Percentiles rank a stretch among this genome's conserved stretches.
Evolutionary conservation across 2,797 vertebrate species (phyloP).

Genomic region (Thaleichthys pacificus): DNA sequence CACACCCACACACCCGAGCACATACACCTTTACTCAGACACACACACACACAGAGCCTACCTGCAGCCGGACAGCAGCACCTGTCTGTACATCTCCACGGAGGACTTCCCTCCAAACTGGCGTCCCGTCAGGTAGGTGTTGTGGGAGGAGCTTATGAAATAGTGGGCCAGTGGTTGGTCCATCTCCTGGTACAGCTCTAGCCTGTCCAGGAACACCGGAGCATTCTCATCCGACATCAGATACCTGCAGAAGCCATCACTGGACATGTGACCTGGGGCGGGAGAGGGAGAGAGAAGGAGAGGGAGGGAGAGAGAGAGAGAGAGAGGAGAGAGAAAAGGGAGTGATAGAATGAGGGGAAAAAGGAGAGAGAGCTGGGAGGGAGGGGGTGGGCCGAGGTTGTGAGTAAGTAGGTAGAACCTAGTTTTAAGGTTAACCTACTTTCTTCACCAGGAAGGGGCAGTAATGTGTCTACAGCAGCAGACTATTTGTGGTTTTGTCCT

Average conservation of each 20-base stretch:
- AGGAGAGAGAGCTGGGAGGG: not conserved
- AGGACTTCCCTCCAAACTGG: conserved; percentile 97
- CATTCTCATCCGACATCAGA: conserved; percentile 98
- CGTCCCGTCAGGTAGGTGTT: conserved; percentile 96
- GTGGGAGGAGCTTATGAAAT: conserved; percentile 98
- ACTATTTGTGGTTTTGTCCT: not conserved
- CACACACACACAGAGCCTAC: conserved; percentile 56
- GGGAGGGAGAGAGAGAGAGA: not conserved
- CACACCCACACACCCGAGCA: not conserved
- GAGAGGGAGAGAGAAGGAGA: not conserved
- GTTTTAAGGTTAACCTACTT: not conserved
- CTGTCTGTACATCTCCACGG: conserved; percentile 98
- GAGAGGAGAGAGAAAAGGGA: not conserved
- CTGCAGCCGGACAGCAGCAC: conserved; percentile 97
- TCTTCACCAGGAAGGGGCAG: not conserved
- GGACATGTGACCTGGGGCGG: conserved; percentile 84
- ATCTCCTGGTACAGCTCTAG: conserved; percentile 97
- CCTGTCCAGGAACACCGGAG: conserved; percentile 94
- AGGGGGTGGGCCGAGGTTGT: not conserved
- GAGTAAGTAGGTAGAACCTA: not conserved
- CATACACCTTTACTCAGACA: not conserved
- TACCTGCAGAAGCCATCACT: conserved; percentile 97
- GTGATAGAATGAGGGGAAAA: not conserved
- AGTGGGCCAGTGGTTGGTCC: conserved; percentile 95
- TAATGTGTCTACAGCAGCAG: not conserved